Base-by-base conservation (phyloP, 2,113 vertebrate genomes). In the Gobiocypris rarus region DNA sequence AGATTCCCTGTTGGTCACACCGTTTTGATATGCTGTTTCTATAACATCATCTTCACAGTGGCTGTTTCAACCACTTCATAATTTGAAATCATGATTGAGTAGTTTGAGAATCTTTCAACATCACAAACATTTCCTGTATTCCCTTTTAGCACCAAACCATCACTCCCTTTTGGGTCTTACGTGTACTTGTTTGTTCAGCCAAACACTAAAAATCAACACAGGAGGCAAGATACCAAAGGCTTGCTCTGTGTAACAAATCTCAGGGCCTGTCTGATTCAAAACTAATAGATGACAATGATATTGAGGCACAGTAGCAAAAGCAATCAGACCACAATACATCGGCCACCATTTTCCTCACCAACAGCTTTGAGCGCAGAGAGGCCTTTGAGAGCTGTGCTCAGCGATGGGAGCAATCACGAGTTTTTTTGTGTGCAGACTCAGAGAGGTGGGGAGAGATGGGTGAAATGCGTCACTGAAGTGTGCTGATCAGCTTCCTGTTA, bases 261-360 rank as follows among this genome's bases (percentile, higher is more conserved):
- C 38, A 74, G 45, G 52, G 75, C 78, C 52, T 85, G 75, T 34
- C 69, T 85, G 56, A 76, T 78, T 70, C 31, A 38, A 85, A 87
- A 85, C 80, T 83, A 81, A 81, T 50, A 79, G 81, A 73, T 76
- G 45, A 58, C 65, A 82, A 85, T 82, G 45, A 22, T 75, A 87
- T 73, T 24, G 65, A 80, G 34, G 67, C 45, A 71, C 80, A 75
- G 56, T 67, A 50, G 56, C 80, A 85, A 85, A 87, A 48, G 63
- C 48, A 87, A 87, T 87, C 76, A 83, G 75, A 48, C 80, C 76
- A 83, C 84, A 85, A 87, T 83, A 85, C 82, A 85, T 56, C 58
- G 67, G 58, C 56, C 73, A 80, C 48, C 58, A 85, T 77, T 75
- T 85, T 83, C 83, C 73, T 81, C 75, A 87, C 78, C 76, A 75